These are phyloP conservation scores for Ahaetulla prasina DNA, from an alignment of 2,113 vertebrate genomes.

Conservation along the genomic window DNA sequence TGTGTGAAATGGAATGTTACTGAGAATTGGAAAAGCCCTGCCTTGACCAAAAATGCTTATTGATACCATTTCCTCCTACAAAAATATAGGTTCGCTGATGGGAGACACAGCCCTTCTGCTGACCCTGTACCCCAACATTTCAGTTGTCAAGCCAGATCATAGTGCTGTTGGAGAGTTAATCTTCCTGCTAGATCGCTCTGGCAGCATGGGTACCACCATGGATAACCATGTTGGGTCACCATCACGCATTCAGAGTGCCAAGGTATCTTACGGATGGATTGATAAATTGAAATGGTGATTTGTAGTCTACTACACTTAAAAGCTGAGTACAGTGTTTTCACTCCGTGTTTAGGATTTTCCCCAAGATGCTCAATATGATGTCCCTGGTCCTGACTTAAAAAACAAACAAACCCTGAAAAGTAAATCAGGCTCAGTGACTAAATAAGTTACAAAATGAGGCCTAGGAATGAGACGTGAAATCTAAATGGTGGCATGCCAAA, in stretches of 20 bases:
- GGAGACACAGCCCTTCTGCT: conserved; percentile 75
- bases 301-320: neutral
- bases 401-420: neutral
- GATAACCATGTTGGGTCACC: neutral
- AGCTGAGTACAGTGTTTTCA: neutral
- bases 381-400: neutral
- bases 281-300: neutral
- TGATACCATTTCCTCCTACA: too few species aligned
- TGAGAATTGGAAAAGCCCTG: neutral
- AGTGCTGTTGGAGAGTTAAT: conserved; percentile 73
- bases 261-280: conserved; percentile 54
- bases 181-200: conserved; percentile 79
- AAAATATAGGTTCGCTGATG: conserved; percentile 71
- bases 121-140: conserved; percentile 78
- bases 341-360: neutral
- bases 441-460: too few species aligned
- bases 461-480: too few species aligned
- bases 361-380: neutral
- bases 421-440: neutral
- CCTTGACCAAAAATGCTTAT: neutral
- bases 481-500: too few species aligned
- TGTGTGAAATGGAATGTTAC: too few species aligned
- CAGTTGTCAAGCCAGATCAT: conserved; percentile 47
- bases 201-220: conserved; percentile 68
- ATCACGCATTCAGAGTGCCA: conserved; percentile 70